These are phyloP conservation scores for Azemiops feae DNA, from an alignment of 2,113 vertebrate genomes.

Conservation along the genomic window DNA sequence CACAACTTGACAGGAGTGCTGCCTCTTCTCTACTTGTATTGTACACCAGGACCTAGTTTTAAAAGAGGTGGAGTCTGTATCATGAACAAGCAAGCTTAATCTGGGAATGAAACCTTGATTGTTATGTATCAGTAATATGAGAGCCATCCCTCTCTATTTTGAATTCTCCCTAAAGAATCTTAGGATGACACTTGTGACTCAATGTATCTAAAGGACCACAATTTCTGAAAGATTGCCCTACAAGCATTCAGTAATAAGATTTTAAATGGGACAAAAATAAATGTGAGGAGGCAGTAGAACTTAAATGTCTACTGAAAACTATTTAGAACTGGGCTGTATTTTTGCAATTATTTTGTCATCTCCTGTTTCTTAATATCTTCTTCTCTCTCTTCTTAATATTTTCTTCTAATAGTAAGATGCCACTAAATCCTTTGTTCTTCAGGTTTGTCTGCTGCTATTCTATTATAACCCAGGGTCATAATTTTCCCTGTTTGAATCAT, in stretches of 20 bases:
- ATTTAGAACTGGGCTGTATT: constrained; percentile 13
- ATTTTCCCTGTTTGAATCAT: neutral
- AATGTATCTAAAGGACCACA: neutral
- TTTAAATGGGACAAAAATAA: constrained; percentile 5
- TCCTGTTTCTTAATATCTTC: neutral
- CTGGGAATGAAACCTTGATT: neutral
- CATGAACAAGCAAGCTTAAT: neutral
- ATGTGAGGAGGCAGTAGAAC: constrained; percentile 15
- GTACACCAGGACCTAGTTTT: neutral
- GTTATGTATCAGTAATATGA: neutral
- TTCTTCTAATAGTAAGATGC: constrained; percentile 12
- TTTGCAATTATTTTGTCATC: neutral
- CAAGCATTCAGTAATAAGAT: neutral
- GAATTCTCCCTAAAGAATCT: neutral
- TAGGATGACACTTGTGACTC: neutral
- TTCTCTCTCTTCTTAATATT: constrained; percentile 3
- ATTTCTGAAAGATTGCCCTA: neutral
- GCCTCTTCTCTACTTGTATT: neutral
- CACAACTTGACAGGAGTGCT: neutral
- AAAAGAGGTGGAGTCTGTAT: neutral
- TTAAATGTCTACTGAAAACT: constrained; percentile 1
- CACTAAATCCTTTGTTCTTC: constrained; percentile 8
- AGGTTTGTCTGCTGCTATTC: neutral
- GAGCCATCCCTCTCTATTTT: neutral
- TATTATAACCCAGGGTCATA: constrained; percentile 22